Evolutionary conservation across 2,797 vertebrate species (phyloP).

Genomic region (Molossus alvarezi): DNA sequence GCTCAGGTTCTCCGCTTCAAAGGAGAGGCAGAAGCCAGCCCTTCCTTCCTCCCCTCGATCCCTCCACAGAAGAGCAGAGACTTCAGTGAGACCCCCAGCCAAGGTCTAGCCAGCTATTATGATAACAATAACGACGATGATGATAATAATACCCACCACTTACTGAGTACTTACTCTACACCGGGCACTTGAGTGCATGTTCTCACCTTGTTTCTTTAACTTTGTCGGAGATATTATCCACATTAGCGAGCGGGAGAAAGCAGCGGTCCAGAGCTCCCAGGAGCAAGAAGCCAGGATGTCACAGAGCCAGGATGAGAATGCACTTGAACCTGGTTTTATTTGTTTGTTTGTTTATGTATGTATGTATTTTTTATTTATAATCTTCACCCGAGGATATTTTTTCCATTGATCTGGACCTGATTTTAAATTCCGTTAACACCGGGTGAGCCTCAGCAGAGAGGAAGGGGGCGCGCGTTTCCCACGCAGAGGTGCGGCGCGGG

Average conservation of each 20-base stretch:
- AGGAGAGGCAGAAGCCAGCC: background rate
- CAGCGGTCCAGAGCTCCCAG: background rate
- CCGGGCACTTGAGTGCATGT: background rate
- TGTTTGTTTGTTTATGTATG: too few species aligned
- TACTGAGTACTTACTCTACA: background rate
- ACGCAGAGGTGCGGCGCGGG: fast-evolving
- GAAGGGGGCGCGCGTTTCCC: slow-evolving; percentile 75
- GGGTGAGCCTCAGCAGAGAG: slow-evolving; percentile 71
- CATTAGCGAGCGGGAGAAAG: background rate
- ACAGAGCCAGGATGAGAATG: background rate
- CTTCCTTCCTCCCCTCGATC: background rate
- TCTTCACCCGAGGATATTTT: too few species aligned
- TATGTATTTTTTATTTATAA: too few species aligned
- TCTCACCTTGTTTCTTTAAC: background rate
- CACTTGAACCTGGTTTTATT: background rate
- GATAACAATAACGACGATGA: too few species aligned
- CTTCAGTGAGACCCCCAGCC: background rate
- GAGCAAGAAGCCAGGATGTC: background rate
- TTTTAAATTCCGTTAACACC: background rate
- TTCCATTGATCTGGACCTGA: background rate
- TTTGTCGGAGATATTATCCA: background rate
- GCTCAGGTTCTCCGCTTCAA: background rate
- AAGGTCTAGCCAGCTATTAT: background rate
- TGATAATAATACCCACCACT: too few species aligned
- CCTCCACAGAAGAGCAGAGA: background rate